phyloP scores from a whole-genome alignment of 2,113 vertebrate species.

The Rhinoptilus africanus region DNA sequence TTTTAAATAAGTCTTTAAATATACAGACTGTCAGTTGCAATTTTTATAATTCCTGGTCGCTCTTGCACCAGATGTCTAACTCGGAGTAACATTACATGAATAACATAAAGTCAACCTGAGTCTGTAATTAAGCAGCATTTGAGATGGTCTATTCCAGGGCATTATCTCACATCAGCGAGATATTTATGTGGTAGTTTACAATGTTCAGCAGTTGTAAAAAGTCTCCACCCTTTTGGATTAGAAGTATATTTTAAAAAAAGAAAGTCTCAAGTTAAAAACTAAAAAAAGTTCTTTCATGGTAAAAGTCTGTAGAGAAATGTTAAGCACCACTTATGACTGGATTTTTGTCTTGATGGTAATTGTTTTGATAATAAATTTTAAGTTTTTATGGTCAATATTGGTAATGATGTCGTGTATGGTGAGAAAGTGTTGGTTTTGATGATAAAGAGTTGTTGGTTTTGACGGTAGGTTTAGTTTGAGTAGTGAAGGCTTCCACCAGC shows the following conservation, averaged over 20 bases:
- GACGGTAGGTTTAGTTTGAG: conserved; percentile 64
- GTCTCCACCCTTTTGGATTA: conserved; percentile 77
- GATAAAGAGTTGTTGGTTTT: conserved; percentile 53
- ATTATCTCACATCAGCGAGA: conserved; percentile 75
- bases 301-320: conserved; percentile 89
- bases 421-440: conserved; percentile 57
- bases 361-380: conserved; percentile 2
- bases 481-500: conserved; percentile 67
- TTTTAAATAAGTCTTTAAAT: conserved; percentile 80
- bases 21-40: conserved; percentile 70
- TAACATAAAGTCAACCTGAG: conserved; percentile 91
- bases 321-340: conserved; percentile 87
- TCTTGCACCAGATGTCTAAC: conserved; percentile 68
- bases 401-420: background rate
- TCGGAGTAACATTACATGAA: conserved; percentile 76
- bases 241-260: conserved; percentile 74
- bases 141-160: conserved; percentile 93
- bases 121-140: conserved; percentile 96
- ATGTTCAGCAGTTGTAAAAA: conserved; percentile 82
- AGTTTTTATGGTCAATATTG: conserved; percentile 2
- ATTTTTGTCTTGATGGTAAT: conserved; percentile 35
- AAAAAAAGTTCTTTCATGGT: conserved; percentile 84
- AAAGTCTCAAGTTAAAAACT: conserved; percentile 79
- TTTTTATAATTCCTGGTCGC: conserved; percentile 65
- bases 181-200: conserved; percentile 82